Conservation (phyloP, 2,888 invertebrate genomes). For the Ochropleura plecta region DNA sequence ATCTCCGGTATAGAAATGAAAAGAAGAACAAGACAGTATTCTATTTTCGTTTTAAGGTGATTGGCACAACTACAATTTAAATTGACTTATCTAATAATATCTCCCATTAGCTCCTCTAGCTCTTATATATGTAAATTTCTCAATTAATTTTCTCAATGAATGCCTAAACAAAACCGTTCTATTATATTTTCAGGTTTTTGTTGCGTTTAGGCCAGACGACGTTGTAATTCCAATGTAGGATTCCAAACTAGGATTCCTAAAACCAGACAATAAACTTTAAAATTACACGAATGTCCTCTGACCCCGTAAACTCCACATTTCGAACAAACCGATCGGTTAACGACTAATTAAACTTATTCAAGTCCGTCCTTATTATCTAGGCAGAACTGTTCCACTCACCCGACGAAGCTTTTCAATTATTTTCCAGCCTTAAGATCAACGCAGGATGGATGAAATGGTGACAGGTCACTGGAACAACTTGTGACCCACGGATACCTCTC, state of each 20-base stretch:
- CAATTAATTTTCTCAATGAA: too few relatives aligned
- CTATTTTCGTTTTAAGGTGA: neutral
- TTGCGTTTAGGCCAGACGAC: too few relatives aligned
- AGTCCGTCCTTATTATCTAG: slow-evolving; percentile 18
- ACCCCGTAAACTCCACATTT: slow-evolving; percentile 1
- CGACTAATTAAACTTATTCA: slow-evolving; percentile 25
- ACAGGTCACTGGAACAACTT: too few relatives aligned
- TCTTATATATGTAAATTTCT: too few relatives aligned
- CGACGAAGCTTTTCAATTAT: slow-evolving; percentile 46
- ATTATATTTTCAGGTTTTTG: neutral
- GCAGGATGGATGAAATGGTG: too few relatives aligned
- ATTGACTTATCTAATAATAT: neutral
- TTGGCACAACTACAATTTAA: neutral
- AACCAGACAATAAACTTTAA: neutral
- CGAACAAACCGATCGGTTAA: neutral
- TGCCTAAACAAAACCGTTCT: neutral
- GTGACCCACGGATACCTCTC: too few relatives aligned
- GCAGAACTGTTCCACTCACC: slow-evolving; percentile 21
- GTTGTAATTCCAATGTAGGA: too few relatives aligned
- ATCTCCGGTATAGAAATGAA: neutral
- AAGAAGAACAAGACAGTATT: neutral
- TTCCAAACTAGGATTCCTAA: neutral
- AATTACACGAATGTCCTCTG: neutral
- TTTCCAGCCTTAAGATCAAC: neutral
- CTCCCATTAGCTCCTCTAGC: neutral